Evolutionary conservation across 2,888 invertebrate genomes (phyloP), one percentile per base, ranked within the genome.

Genomic region (Andrena fulva): DNA sequence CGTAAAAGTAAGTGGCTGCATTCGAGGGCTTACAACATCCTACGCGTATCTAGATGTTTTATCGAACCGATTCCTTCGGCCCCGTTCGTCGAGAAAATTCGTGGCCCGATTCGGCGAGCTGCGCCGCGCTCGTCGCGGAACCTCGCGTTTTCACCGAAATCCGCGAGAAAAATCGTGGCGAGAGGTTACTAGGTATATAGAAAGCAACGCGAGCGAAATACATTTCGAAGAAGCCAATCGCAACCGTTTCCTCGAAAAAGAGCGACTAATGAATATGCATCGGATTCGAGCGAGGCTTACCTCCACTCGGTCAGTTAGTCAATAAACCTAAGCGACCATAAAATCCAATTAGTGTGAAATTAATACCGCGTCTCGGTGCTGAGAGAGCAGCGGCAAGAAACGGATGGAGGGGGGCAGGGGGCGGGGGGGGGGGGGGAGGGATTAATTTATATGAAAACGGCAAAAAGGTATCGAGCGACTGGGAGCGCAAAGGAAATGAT

Each of bases 311-410:
- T 74, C 64, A 84, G 83, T 86, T 84, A 87, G 89, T 88, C 89
- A 90, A 92, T 92, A 92, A 93, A 92, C 89, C 90, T 91, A 90
- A 92, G 90, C 90, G 91, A 90, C 90, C 92, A 91, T 93, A 92
- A 93, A 93, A 93, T 92, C 91, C 92, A 93, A 93, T 93, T 93
- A 93, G 92, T 80, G 89, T 85, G 89, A 91, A 91, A 91, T 91
- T 91, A 92, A 91, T 91, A 91, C 90, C 80, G 86, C 75, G 82
- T 87, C 87, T 52, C 71, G 67, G 67, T 42, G 63, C 56, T 48
- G 56, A 52, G 68, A 71, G 31, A 52, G 27, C 29, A 42, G 52
- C n/a, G 33, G 33, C 54, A 60, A 48, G 54, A 60, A 54, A 24
- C 27, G 48, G 2, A 50, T 2, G n/a, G 62, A 52, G 62, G 33